Base-by-base conservation (phyloP, 2,113 vertebrate species). In the Chamaetylas fuelleborni region DNA sequence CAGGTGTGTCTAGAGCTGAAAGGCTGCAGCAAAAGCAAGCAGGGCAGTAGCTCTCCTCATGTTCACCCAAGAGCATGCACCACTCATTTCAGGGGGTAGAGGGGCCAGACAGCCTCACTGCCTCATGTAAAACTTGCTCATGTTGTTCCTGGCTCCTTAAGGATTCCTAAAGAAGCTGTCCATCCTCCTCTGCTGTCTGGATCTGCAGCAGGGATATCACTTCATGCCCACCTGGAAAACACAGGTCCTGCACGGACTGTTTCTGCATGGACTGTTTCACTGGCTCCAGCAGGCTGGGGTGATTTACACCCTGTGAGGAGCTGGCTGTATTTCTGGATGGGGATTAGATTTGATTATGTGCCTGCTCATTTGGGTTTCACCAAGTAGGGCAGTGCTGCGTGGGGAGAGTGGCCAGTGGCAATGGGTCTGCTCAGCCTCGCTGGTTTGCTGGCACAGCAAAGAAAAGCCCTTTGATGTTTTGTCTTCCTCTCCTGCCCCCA, bases 311-410 rank as follows among this genome's bases (percentile, higher is more conserved):
- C 33, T 34, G 4, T 1, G 6, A 33, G 19, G 58, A 70, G 40
- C 28, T 36, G 47, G 25, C 33, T 88, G 66, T 38, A 8, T 8
- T 61, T 42, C 26, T 9, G 42, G 38, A 19, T 38, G 36, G 31
- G 45, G 78, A 71, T 48, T 61, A 47, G 9, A 18, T 57, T 42
- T 33, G 31, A 40, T 15, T 7, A 14, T 0, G 0, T 28, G 15
- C 54, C 60, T 29, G 25, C 20, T 87, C 20, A 14, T 69, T 51
- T 2, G 3, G 29, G 42, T 42, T 72, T 64, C 2, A 48, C 42
- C 22, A 19, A 65, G 50, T 0, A 3, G 47, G 81, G 54, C 66
- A 93, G 74, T 57, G 74, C 29, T 54, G 26, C 17, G 40, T 76
- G 77, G 65, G 76, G n/a, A 7, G 8, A 34, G 40, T 4, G 3